phyloP scores from a whole-genome alignment of 2,113 vertebrate genomes.

The Odontesthes bonariensis region DNA sequence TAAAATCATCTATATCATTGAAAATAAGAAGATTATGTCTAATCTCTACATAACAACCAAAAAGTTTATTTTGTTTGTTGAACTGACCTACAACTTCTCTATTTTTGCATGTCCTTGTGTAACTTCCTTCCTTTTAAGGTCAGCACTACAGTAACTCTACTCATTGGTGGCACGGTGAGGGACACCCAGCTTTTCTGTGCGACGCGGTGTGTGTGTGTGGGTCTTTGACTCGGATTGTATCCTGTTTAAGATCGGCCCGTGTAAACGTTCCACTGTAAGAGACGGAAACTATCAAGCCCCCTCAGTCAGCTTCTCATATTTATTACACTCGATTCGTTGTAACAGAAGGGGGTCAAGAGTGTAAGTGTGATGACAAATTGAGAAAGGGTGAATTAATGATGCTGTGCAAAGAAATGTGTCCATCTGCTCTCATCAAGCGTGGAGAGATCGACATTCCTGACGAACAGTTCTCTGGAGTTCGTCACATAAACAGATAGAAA shows the following conservation, averaged over 20 bases:
- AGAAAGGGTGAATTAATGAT: background rate
- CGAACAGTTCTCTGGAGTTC: background rate
- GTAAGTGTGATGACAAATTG: background rate
- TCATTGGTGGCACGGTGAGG: conserved; percentile 32
- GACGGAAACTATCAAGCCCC: background rate
- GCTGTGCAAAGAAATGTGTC: conserved; percentile 9
- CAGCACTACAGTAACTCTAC: conserved; percentile 56
- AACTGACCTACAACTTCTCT: conserved; percentile 53
- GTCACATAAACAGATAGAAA: background rate
- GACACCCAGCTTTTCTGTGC: conserved; percentile 36
- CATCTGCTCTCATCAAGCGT: background rate
- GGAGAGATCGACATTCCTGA: background rate
- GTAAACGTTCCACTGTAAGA: conserved; percentile 44
- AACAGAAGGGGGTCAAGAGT: conserved; percentile 8
- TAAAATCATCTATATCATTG: too few relatives aligned
- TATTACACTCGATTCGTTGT: conserved; percentile 3
- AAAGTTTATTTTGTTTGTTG: conserved; percentile 35
- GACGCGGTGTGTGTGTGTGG: conserved; percentile 48
- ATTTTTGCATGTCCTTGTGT: conserved; percentile 37
- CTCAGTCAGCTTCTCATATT: background rate
- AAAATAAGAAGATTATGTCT: too few relatives aligned
- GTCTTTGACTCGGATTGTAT: conserved; percentile 48
- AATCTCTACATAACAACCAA: background rate
- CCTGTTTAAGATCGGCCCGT: conserved; percentile 63
- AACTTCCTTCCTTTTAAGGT: conserved; percentile 66